Evolutionary conservation across 64 coral and sea anemone species (phyloP), one percentile per base, ranked within the genome.

Genomic region (Pocillopora verrucosa): DNA sequence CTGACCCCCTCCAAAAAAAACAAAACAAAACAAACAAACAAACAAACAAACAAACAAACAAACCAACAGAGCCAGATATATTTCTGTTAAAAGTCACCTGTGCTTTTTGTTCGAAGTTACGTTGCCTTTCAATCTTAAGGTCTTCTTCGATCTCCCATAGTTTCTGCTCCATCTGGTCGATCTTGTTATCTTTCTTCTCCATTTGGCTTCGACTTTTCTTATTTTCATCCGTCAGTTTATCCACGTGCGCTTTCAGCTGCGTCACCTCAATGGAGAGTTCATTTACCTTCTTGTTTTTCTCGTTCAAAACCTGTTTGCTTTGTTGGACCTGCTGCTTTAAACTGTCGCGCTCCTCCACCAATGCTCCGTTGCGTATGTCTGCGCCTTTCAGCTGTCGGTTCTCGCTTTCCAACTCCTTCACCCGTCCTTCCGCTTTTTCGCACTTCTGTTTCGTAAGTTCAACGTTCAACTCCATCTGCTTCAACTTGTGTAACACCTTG

Each of bases 381-480:
- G 89, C 89, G 16, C 80, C 79, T 22, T 67, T 91, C 17, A 91
- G 35, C 77, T 89, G 77, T 17, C 88, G 75, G 45, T 89, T 89
- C 15, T 89, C 88, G 25, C 30, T 77, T 80, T 89, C 88, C 22
- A 89, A 38, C 70, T 89, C 88, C 25, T 89, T 89, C 16, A 81
- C 62, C n/a, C 88, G 64, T 34, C 24, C 1, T 30, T 89, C 88
- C 1, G 88, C 88, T 72, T 89, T 89, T 25, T 89, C 76, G 11
- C 77, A 81, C 60, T 89, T 80, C 63, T 89, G 88, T 22, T 89
- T 89, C 10, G 88, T 89, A 11, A 89, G 56, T 13, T 89, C 88
- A 19, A 89, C 20, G 45, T 70, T 81, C 14, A 89, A 89, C 62
- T 89, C 88, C 26, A 89, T 36, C 63, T 89, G 88, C 35, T 89